Conservation (phyloP, 2,797 vertebrate genomes). For the Huso huso region DNA sequence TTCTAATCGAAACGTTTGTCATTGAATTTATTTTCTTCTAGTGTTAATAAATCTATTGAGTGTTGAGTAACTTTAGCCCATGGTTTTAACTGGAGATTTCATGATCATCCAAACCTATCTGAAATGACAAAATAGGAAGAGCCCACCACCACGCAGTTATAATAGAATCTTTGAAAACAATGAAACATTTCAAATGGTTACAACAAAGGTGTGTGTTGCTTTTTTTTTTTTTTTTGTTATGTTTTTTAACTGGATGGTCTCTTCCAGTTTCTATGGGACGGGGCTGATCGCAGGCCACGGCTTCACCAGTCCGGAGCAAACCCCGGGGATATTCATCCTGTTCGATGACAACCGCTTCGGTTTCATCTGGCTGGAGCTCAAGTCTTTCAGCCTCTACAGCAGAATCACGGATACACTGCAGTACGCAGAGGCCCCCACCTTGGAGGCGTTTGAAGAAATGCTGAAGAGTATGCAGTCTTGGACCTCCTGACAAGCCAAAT, state of each 20-base stretch:
- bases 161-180: too few relatives aligned
- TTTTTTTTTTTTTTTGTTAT: not conserved
- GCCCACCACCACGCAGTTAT: too few relatives aligned
- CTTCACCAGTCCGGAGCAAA: slow-evolving; percentile 92
- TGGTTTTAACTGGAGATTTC: too few relatives aligned
- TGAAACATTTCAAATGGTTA: too few relatives aligned
- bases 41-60: too few relatives aligned
- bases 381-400: slow-evolving; percentile 96
- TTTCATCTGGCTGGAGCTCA: slow-evolving; percentile 96
- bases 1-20: too few relatives aligned
- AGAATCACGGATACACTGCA: slow-evolving; percentile 84
- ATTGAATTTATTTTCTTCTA: too few relatives aligned
- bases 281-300: slow-evolving; percentile 92
- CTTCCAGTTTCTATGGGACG: slow-evolving; percentile 83
- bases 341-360: slow-evolving; percentile 92
- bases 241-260: slow-evolving; percentile 4
- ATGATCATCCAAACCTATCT: too few relatives aligned
- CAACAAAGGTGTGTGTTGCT: too few relatives aligned
- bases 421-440: slow-evolving; percentile 76
- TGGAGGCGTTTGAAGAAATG: slow-evolving; percentile 90
- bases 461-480: slow-evolving; percentile 90
- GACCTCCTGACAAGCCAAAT: slow-evolving; percentile 69
- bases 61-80: too few relatives aligned
- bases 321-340: slow-evolving; percentile 84
- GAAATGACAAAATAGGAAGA: too few relatives aligned